A percentile compares a stretch with the other conserved stretches of the same genome.
These are phyloP conservation scores for Antheraea yamamai DNA, from an alignment of 2,888 invertebrate genomes.

Conservation along the genomic window DNA sequence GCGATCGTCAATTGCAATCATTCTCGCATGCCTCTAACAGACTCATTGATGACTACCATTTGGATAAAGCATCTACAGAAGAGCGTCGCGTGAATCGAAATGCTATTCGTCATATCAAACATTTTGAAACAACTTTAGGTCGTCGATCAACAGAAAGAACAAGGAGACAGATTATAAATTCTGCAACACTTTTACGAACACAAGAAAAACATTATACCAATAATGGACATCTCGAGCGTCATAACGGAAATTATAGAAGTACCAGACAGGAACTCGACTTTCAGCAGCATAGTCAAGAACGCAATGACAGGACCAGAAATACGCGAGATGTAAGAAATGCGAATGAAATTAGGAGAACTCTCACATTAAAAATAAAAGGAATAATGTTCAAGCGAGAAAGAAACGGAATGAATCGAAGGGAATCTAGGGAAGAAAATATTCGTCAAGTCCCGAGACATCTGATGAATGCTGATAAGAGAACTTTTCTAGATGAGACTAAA, in stretches of 20 bases:
- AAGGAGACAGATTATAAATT: background rate
- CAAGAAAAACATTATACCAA: constrained; percentile 1
- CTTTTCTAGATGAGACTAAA: constrained; percentile 19
- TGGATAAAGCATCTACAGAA: constrained; percentile 23
- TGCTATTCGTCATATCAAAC: background rate
- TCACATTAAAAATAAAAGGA: background rate
- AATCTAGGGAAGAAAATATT: background rate
- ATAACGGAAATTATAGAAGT: background rate
- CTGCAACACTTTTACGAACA: background rate
- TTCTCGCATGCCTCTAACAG: constrained; percentile 27
- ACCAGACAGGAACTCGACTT: background rate
- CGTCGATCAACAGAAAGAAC: background rate
- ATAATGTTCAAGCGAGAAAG: background rate
- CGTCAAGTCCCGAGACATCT: background rate
- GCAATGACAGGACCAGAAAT: background rate
- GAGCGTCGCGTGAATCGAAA: constrained; percentile 25
- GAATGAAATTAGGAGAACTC: background rate
- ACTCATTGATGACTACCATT: constrained; percentile 27
- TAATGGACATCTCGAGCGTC: background rate
- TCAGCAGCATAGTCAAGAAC: background rate
- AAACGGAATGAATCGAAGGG: background rate
- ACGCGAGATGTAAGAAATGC: constrained; percentile 19
- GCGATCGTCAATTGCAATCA: constrained; percentile 45
- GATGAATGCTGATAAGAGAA: constrained; percentile 14
- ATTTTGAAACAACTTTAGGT: background rate